Conservation (phyloP, 2,797 vertebrate species). For the Thaleichthys pacificus region DNA sequence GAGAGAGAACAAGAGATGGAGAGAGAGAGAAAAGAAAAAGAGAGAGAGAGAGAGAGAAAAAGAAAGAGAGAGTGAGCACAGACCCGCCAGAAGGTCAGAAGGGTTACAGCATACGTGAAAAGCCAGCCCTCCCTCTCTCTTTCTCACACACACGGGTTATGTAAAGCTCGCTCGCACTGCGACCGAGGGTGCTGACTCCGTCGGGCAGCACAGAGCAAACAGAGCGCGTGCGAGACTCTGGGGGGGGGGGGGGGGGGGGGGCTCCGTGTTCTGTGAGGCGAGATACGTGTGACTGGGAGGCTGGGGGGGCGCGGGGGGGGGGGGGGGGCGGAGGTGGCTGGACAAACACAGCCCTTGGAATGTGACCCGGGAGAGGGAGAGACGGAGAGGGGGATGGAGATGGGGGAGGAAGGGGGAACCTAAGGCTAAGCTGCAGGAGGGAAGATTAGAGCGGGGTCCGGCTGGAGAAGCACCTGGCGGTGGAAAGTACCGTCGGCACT, state of each 20-base stretch:
- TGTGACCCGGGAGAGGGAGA: conserved; percentile 23
- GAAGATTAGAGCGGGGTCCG: background rate
- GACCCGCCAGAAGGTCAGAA: no score
- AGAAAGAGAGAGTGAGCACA: background rate
- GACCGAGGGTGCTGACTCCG: background rate
- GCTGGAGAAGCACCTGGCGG: no score
- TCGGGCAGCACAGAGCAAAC: background rate
- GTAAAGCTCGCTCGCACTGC: background rate
- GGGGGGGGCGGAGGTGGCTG: conserved; percentile 17
- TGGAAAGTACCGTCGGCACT: no score
- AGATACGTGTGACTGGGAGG: conserved; percentile 41
- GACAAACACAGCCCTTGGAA: conserved; percentile 50
- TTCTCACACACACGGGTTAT: no score
- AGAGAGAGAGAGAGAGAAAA: background rate
- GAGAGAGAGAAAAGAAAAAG: background rate
- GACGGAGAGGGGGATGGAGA: background rate
- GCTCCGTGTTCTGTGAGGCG: conserved; percentile 35
- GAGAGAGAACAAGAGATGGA: background rate
- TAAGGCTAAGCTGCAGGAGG: background rate
- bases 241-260: no score
- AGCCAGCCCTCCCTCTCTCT: no score
- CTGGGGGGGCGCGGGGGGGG: background rate
- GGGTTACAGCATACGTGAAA: no score
- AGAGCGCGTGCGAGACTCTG: conserved; percentile 1
- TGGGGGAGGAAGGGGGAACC: background rate